Conservation (phyloP, 2,888 invertebrate genomes). For the Rhodophaea formosa region DNA sequence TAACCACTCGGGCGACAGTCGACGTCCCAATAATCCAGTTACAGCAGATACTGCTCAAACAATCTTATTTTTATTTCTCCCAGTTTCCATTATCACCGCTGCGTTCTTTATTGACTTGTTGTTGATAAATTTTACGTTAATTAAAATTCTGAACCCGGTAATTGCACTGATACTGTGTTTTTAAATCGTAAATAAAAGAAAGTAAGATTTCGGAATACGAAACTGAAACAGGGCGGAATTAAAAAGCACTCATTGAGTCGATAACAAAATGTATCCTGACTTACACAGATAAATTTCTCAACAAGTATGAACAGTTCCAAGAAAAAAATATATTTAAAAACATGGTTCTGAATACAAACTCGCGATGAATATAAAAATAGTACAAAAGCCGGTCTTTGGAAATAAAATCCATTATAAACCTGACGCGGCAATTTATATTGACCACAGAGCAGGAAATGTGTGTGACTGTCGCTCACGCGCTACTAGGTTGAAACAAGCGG, state of each 20-base stretch:
- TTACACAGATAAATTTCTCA: constrained; percentile 1
- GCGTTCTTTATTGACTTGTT: not conserved
- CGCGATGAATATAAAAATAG: not conserved
- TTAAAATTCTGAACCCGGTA: constrained; percentile 3
- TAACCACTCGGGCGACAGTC: constrained; percentile 34
- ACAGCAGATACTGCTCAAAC: constrained; percentile 17
- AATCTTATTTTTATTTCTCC: constrained; percentile 3
- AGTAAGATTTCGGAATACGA: not conserved
- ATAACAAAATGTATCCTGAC: not conserved
- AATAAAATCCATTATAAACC: not conserved
- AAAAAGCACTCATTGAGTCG: not conserved
- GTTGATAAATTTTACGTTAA: not conserved
- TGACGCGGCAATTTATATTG: constrained; percentile 4
- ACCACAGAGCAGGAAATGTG: too few relatives aligned
- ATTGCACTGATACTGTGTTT: not conserved
- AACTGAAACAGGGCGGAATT: not conserved
- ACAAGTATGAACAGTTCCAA: not conserved
- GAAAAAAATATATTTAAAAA: not conserved
- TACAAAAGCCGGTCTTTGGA: not conserved
- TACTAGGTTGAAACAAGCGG: too few relatives aligned
- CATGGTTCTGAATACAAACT: not conserved
- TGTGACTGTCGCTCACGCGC: too few relatives aligned
- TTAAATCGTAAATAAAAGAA: not conserved
- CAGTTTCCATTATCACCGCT: not conserved
- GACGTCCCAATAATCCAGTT: constrained; percentile 22